Percentiles rank a stretch among this genome's conserved stretches.
Conservation (phyloP, 1,140 invertebrate genomes). For the Lysiphlebus fabarum region DNA sequence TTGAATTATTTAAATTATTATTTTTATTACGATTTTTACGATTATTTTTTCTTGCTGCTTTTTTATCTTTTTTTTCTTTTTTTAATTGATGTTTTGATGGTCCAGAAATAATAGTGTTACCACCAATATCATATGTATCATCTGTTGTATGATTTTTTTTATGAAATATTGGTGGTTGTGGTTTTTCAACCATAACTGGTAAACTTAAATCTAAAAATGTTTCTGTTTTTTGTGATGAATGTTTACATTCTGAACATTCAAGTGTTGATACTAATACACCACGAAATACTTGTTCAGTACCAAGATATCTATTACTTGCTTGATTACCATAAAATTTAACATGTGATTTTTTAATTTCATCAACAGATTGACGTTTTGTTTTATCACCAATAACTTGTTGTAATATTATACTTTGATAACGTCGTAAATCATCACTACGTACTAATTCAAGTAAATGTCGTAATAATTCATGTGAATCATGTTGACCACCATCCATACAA, state of each 20-base stretch:
- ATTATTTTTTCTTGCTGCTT: constrained; percentile 54
- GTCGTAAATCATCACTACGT: constrained; percentile 59
- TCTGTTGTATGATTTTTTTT: constrained; percentile 38
- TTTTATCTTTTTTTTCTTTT: constrained; percentile 65
- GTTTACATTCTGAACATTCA: constrained; percentile 83
- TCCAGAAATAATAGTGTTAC: constrained; percentile 27
- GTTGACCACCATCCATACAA: constrained; percentile 91
- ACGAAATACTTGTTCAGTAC: constrained; percentile 77
- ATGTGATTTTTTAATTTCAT: constrained; percentile 70
- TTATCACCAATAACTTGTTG: constrained; percentile 67
- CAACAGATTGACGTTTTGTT: constrained; percentile 65
- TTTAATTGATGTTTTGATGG: constrained; percentile 66
- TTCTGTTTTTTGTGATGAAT: constrained; percentile 83
- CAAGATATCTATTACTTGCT: constrained; percentile 74
- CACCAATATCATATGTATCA: constrained; percentile 35
- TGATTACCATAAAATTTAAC: constrained; percentile 80
- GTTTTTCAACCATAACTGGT: constrained; percentile 74
- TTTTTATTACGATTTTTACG: constrained; percentile 27
- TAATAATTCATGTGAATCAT: constrained; percentile 93
- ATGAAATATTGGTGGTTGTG: constrained; percentile 59
- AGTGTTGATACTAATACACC: constrained; percentile 86
- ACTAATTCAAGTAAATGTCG: constrained; percentile 85
- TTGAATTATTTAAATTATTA: constrained; percentile 10
- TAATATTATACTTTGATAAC: constrained; percentile 76
- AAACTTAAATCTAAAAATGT: constrained; percentile 92